phyloP scores from a whole-genome alignment of 2,797 vertebrate genomes.

The Synanceia verrucosa region DNA sequence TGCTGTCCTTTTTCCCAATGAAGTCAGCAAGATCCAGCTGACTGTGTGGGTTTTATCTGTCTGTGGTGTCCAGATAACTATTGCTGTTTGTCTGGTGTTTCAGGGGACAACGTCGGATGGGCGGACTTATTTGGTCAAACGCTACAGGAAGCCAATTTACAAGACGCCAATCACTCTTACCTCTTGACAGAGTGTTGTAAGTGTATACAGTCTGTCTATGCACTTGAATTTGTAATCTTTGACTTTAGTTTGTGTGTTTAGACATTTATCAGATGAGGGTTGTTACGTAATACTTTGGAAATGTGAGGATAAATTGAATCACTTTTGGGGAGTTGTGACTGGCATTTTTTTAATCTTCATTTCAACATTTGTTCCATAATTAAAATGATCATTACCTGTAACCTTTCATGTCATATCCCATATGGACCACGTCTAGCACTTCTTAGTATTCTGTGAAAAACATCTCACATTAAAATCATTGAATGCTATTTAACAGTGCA shows the following conservation, averaged over 20 bases:
- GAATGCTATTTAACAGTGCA: background rate
- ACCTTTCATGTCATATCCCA: background rate
- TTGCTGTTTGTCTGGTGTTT: slow-evolving; percentile 30
- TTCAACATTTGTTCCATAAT: background rate
- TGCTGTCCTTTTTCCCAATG: background rate
- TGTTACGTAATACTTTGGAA: background rate
- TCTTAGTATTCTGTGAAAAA: background rate
- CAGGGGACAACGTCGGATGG: slow-evolving; percentile 82
- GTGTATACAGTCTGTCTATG: slow-evolving; percentile 50
- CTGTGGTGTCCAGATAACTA: background rate
- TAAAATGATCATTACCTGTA: background rate
- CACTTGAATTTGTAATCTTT: background rate
- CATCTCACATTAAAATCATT: background rate
- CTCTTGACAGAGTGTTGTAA: slow-evolving; percentile 80
- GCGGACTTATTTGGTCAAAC: slow-evolving; percentile 75
- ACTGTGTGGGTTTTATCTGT: background rate
- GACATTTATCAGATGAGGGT: background rate
- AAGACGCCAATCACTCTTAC: slow-evolving; percentile 45
- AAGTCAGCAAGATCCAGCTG: background rate
- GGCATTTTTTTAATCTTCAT: background rate
- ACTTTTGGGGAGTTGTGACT: background rate
- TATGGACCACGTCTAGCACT: background rate
- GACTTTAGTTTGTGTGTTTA: background rate
- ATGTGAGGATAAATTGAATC: background rate
- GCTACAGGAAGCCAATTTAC: slow-evolving; percentile 60